Percentiles rank a stretch among this genome's conserved stretches.
Conservation (phyloP, 2,113 vertebrate genomes). For the Ifrita kowaldi region DNA sequence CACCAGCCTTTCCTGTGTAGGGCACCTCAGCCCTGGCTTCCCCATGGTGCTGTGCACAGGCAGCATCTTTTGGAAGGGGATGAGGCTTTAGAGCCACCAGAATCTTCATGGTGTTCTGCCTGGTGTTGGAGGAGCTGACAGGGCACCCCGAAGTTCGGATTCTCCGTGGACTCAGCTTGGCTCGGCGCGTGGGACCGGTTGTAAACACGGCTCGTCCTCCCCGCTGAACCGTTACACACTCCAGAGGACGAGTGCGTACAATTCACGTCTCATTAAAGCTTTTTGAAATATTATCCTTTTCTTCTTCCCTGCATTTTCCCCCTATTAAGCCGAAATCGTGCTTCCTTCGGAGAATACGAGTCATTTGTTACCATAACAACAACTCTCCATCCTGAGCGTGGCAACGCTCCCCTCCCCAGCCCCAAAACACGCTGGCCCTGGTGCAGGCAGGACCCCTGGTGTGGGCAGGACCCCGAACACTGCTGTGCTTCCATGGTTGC, state of each 20-base stretch:
- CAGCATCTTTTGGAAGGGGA: background rate
- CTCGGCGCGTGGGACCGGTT: rapidly evolving
- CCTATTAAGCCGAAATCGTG: conserved; percentile 18
- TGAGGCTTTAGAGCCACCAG: background rate
- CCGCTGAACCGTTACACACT: background rate
- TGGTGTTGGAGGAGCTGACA: rapidly evolving
- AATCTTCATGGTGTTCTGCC: rapidly evolving
- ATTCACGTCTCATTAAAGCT: background rate
- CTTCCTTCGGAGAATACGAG: conserved; percentile 50
- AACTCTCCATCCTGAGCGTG: background rate
- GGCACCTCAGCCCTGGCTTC: background rate
- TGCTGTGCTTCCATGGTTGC: background rate
- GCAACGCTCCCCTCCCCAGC: background rate
- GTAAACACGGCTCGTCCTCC: background rate
- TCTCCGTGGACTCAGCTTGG: rapidly evolving
- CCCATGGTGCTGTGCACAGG: rapidly evolving
- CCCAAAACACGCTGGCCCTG: background rate
- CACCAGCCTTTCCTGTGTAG: rapidly evolving
- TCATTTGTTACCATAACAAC: conserved; percentile 77
- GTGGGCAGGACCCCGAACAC: background rate
- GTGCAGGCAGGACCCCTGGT: background rate
- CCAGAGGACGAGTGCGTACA: background rate
- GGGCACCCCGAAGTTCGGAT: rapidly evolving
- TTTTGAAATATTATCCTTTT: conserved; percentile 39
- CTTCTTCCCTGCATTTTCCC: background rate